A percentile compares a stretch with the other conserved stretches of the same genome.
phyloP scores from a whole-genome alignment of 2,888 invertebrate species.

The Neelides folsomi region DNA sequence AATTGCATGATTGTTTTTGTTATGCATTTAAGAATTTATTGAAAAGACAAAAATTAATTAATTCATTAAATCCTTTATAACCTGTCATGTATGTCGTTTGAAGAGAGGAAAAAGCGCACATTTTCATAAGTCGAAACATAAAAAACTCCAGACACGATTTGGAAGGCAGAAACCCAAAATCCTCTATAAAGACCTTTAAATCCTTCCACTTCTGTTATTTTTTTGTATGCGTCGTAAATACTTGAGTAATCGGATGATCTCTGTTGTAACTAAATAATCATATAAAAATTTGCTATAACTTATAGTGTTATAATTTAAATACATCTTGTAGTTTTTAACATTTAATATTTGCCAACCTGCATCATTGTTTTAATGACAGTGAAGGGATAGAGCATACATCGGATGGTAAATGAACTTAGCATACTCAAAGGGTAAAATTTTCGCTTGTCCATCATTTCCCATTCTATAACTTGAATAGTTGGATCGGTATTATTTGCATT shows the following conservation, averaged over 20 bases:
- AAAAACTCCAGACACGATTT: slow-evolving; percentile 70
- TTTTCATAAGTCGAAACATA: slow-evolving; percentile 92
- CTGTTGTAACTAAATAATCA: slow-evolving; percentile 32
- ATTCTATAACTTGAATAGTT: slow-evolving; percentile 53
- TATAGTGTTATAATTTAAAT: slow-evolving; percentile 2
- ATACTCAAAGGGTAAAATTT: slow-evolving; percentile 89
- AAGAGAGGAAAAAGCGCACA: slow-evolving; percentile 63
- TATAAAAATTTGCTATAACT: background rate
- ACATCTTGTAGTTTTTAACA: background rate
- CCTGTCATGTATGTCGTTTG: slow-evolving; percentile 46
- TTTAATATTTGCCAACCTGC: slow-evolving; percentile 44
- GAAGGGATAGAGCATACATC: slow-evolving; percentile 70
- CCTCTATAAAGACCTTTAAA: slow-evolving; percentile 77
- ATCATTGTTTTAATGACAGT: slow-evolving; percentile 88
- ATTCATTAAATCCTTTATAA: slow-evolving; percentile 5
- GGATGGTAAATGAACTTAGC: slow-evolving; percentile 67
- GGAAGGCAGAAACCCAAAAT: slow-evolving; percentile 86
- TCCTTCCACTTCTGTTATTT: slow-evolving; percentile 75
- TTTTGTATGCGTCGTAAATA: slow-evolving; percentile 74
- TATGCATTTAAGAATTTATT: slow-evolving; percentile 17
- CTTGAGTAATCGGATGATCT: slow-evolving; percentile 37
- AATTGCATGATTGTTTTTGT: slow-evolving; percentile 24
- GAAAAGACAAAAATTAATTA: slow-evolving; percentile 1
- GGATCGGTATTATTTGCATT: too few species aligned
- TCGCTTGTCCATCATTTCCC: slow-evolving; percentile 94